phyloP scores from a whole-genome alignment of 1,140 invertebrate species.

The Procambarus clarkii region DNA sequence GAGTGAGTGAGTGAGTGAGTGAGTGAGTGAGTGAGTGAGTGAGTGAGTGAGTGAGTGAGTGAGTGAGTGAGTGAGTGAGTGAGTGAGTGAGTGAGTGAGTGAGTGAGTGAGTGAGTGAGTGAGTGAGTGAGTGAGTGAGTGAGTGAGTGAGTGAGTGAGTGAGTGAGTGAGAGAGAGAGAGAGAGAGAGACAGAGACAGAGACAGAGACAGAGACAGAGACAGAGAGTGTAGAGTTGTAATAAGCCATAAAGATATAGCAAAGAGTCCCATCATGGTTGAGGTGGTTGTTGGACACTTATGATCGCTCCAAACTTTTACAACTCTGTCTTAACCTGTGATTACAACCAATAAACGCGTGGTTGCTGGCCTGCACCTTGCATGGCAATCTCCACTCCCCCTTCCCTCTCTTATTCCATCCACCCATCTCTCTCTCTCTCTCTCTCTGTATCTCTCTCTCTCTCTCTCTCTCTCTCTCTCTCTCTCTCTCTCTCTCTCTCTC shows the following conservation, averaged over 20 bases:
- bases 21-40: no score
- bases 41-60: background rate
- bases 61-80: background rate
- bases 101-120: no score
- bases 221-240: background rate
- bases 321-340: constrained; percentile 22
- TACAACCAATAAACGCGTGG: constrained; percentile 15
- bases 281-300: background rate
- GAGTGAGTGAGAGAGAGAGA: background rate
- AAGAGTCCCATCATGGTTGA: background rate
- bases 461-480: no score
- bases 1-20: background rate
- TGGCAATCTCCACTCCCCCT: background rate
- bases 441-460: no score
- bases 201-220: background rate
- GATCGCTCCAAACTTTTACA: background rate
- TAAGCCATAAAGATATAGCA: constrained; percentile 9
- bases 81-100: no score
- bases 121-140: no score
- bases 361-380: background rate
- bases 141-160: no score
- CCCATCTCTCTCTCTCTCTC: no score
- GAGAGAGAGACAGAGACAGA: background rate
- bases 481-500: no score
- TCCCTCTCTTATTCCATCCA: background rate